Conservation (phyloP, 2,797 vertebrate species). For the Lacerta agilis region DNA sequence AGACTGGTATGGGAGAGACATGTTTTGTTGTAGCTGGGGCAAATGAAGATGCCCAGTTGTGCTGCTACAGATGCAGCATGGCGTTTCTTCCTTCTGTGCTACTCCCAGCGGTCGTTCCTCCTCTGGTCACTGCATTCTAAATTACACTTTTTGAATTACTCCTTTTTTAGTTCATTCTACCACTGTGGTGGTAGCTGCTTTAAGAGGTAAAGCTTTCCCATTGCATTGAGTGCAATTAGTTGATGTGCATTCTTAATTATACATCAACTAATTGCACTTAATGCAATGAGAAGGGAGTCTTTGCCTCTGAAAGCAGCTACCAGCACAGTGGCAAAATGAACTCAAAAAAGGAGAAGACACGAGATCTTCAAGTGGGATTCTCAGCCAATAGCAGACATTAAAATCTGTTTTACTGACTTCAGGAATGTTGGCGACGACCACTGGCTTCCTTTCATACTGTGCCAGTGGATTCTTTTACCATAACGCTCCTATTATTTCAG, state of each 20-base stretch:
- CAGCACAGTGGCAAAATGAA: neutral
- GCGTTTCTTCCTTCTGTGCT: too few relatives aligned
- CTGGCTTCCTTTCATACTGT: neutral
- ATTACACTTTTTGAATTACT: too few relatives aligned
- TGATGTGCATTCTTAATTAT: neutral
- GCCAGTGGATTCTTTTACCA: conserved; percentile 14
- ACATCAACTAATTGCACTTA: neutral
- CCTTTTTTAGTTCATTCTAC: too few relatives aligned
- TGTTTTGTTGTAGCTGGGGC: too few relatives aligned
- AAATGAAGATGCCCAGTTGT: too few relatives aligned
- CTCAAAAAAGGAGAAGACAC: neutral
- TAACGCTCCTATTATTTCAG: conserved; percentile 29
- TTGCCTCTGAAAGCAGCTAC: neutral
- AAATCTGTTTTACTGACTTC: conserved; percentile 24
- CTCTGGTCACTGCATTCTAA: too few relatives aligned
- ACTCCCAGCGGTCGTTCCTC: too few relatives aligned
- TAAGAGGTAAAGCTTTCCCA: too few relatives aligned
- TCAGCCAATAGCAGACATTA: neutral
- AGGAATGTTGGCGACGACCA: conserved; percentile 6
- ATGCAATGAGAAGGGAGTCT: neutral
- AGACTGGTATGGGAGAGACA: too few relatives aligned
- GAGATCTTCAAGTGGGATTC: neutral
- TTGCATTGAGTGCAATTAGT: too few relatives aligned
- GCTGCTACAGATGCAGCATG: too few relatives aligned
- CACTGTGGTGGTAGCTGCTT: too few relatives aligned